Percentiles rank a stretch among this genome's conserved stretches.
phyloP scores from a whole-genome alignment of 2,797 vertebrate species.

The Liasis olivaceus region DNA sequence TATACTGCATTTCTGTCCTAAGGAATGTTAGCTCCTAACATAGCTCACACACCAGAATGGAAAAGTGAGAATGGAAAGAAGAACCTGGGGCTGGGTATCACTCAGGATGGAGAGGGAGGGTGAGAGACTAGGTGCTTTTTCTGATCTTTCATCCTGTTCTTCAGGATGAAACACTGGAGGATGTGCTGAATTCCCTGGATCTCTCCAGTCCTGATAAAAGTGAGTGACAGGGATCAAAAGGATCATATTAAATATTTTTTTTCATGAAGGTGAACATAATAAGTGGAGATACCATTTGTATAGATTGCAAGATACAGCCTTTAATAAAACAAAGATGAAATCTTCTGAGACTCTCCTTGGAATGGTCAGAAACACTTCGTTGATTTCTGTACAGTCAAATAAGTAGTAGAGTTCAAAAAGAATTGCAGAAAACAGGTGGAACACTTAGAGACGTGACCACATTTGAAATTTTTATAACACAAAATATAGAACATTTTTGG shows the following conservation, averaged over 20 bases:
- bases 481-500: neutral
- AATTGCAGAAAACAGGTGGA: neutral
- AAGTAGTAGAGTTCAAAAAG: neutral
- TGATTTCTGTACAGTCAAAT: neutral
- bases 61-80: neutral
- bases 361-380: neutral
- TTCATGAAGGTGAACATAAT: neutral
- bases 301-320: neutral
- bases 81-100: neutral
- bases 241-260: neutral
- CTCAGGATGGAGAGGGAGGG: neutral
- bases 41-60: neutral
- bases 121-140: neutral
- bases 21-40: neutral
- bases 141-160: neutral
- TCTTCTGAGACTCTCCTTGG: neutral
- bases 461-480: neutral
- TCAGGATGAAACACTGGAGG: neutral
- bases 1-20: neutral
- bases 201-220: neutral
- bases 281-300: neutral
- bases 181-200: neutral
- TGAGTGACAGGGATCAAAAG: neutral
- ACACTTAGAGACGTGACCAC: neutral
- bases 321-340: neutral